Percentiles rank a stretch among this genome's conserved stretches.
These are phyloP conservation scores for Osmerus eperlanus DNA, from an alignment of 2,113 vertebrate species.

Conservation along the genomic window DNA sequence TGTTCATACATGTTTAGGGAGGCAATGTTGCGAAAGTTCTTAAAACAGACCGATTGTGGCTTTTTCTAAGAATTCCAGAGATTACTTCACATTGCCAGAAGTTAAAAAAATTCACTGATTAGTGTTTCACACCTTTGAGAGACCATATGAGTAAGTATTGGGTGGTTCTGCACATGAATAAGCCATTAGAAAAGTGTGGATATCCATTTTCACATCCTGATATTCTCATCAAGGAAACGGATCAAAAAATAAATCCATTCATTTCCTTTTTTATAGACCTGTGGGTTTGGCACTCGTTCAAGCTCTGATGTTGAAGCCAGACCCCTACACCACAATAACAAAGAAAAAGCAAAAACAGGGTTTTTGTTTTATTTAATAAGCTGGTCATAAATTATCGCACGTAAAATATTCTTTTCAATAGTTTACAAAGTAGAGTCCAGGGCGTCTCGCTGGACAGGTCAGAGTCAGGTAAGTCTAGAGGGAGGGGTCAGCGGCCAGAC, in stretches of 20 bases:
- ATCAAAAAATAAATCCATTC: background rate
- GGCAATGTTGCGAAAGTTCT: no score
- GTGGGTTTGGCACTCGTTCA: no score
- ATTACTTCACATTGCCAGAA: no score
- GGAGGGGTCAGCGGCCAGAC: background rate
- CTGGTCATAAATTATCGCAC: constrained; percentile 96
- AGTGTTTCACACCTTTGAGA: no score
- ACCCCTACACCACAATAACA: constrained; percentile 5
- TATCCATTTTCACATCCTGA: background rate
- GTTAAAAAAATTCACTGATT: no score
- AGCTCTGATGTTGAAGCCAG: background rate
- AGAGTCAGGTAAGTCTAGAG: background rate
- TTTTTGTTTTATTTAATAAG: constrained; percentile 90
- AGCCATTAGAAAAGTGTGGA: no score
- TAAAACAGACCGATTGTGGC: no score
- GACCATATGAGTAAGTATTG: no score
- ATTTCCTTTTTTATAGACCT: background rate
- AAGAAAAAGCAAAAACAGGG: constrained; percentile 69
- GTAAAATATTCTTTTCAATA: constrained; percentile 86
- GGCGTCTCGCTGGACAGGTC: constrained; percentile 28
- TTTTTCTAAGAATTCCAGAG: no score
- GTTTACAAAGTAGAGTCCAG: constrained; percentile 78
- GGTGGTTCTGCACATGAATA: no score
- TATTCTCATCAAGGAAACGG: background rate
- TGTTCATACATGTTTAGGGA: no score